Base-by-base conservation (phyloP, 2,797 vertebrate species). In the Mergus octosetaceus region DNA sequence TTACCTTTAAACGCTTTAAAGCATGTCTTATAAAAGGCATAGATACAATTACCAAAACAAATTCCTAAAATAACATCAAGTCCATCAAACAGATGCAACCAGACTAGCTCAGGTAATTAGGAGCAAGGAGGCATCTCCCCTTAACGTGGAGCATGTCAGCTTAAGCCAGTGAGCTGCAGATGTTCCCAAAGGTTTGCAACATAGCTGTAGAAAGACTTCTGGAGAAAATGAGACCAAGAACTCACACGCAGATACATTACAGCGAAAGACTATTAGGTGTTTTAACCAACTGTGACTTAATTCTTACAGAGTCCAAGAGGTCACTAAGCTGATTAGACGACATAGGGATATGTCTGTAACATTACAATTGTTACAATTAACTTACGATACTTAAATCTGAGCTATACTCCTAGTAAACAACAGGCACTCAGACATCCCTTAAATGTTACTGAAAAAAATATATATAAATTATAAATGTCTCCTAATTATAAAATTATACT, bases 21-120 rank as follows among this genome's bases (percentile, higher is more conserved):
- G 54, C 65, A 20, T 57, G 3, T 51, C 77, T 12, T 8, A 0
- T 2, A 4, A 11, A 2, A 6, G 15, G 13, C 11, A 4, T 9
- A 0, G 2, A 3, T 2, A 6, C 19, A 4, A 10, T 19, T 27
- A 10, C 4, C 3, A 45, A 32, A 56, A 28, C 10, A 2, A 12
- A 1, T 24, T 60, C 34, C 28, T 5, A 6, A 25, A 25, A 9
- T 19, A 56, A 0, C n/a, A 16, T 49, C 2, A 2, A 38, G 34
- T 9, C 4, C 36, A 27, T 62, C 36, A 38, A 61, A 34, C n/a
- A 34, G 58, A 61, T 13, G n/a, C 58, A 38, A 56, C 32, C 32
- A 25, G 41, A 45, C 41, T 66, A 43, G 21, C 22, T 45, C 41
- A 24, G 64, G 41, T 66, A 66, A 21, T n/a, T 66, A 3, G 22